These are phyloP conservation scores for Fopius arisanus DNA, from an alignment of 1,140 invertebrate genomes.

Conservation along the genomic window DNA sequence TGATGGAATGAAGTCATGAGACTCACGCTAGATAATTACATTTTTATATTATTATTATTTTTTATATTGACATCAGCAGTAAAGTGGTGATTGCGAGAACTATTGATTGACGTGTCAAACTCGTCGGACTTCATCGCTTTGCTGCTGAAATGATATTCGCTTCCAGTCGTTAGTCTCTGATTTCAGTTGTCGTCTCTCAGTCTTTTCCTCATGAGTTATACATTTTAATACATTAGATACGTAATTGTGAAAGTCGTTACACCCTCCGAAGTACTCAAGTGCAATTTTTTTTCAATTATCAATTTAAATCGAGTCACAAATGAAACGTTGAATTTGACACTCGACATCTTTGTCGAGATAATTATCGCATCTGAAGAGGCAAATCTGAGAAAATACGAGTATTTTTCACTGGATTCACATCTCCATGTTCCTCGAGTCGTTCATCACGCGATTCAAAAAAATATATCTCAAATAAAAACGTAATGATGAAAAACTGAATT, in stretches of 20 bases:
- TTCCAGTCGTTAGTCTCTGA: conserved; percentile 24
- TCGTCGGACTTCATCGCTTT: background rate
- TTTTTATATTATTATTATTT: background rate
- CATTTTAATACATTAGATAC: background rate
- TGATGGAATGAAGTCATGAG: conserved; percentile 27
- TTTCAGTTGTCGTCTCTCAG: conserved; percentile 5
- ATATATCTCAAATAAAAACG: too few species aligned
- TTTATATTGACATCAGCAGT: background rate
- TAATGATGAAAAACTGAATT: background rate
- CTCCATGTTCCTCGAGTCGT: too few species aligned
- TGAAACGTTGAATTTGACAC: too few species aligned
- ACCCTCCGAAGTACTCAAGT: background rate
- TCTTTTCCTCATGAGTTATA: background rate
- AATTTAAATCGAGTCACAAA: too few species aligned
- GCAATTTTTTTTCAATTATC: too few species aligned
- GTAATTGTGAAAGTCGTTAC: background rate
- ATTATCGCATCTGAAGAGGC: too few species aligned
- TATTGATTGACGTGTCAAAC: too few species aligned
- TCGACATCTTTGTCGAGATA: too few species aligned
- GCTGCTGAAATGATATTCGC: background rate
- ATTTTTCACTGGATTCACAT: too few species aligned
- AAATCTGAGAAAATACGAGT: too few species aligned
- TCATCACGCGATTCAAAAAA: too few species aligned
- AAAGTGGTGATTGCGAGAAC: too few species aligned
- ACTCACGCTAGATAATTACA: conserved; percentile 14